A percentile compares a stretch with the other conserved stretches of the same genome.
Conservation (phyloP, 2,113 vertebrate species). For the Delphinus delphis region DNA sequence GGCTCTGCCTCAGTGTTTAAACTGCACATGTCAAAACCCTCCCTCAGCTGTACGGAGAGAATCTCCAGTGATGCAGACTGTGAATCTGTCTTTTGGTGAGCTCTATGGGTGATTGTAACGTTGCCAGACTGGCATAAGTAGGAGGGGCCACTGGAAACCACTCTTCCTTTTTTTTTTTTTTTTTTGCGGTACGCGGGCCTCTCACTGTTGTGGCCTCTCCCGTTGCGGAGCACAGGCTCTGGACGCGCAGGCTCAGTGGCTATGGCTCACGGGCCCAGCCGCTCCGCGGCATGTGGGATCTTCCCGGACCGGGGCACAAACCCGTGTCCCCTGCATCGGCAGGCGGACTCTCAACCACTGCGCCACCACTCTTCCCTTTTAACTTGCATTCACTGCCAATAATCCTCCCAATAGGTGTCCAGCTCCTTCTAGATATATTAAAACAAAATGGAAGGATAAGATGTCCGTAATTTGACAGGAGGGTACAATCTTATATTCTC, state of each 20-base stretch:
- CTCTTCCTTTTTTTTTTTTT: not conserved
- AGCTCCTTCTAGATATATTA: not conserved
- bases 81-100: not conserved
- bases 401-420: not conserved
- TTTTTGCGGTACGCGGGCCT: too few species aligned
- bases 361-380: not conserved
- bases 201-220: too few species aligned
- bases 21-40: not conserved
- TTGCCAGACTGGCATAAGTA: not conserved
- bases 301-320: too few species aligned
- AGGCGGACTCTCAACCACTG: too few species aligned
- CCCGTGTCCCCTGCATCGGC: too few species aligned
- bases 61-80: not conserved
- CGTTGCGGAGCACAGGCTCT: too few species aligned
- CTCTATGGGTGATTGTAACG: not conserved
- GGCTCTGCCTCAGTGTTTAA: not conserved
- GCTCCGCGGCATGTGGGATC: too few species aligned
- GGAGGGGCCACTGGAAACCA: not conserved
- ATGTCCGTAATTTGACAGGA: not conserved
- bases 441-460: not conserved
- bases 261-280: too few species aligned
- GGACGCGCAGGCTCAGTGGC: too few species aligned
- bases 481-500: not conserved
- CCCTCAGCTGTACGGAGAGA: not conserved
- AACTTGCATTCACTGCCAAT: not conserved